Conservation (phyloP, 2,113 vertebrate species). For the Odobenus rosmarus region DNA sequence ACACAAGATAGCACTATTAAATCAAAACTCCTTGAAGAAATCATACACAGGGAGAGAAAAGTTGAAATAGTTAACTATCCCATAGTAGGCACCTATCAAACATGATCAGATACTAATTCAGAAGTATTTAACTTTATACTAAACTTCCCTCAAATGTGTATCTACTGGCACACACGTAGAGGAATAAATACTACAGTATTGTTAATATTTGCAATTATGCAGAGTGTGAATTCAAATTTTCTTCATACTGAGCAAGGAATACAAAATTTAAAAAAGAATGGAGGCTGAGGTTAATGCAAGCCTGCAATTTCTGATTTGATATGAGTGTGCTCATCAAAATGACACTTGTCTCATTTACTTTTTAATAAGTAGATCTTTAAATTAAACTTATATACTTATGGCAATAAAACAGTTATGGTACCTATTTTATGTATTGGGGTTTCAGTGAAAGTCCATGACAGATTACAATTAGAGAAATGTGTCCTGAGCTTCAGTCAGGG, state of each 20-base stretch:
- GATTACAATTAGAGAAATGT: not conserved
- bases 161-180: not conserved
- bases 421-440: not conserved
- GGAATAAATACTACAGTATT: not conserved
- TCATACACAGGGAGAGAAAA: slow-evolving; percentile 57
- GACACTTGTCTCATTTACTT: not conserved
- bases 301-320: not conserved
- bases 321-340: not conserved
- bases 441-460: not conserved
- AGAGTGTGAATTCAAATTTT: not conserved
- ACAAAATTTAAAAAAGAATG: not conserved
- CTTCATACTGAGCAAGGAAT: not conserved
- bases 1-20: slow-evolving; percentile 14
- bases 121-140: not conserved
- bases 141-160: not conserved
- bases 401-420: not conserved
- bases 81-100: slow-evolving; percentile 26
- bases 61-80: slow-evolving; percentile 47
- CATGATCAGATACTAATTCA: slow-evolving; percentile 43
- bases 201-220: not conserved
- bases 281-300: not conserved
- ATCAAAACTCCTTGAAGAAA: slow-evolving; percentile 62
- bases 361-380: not conserved
- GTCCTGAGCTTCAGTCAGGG: not conserved
- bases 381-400: not conserved